Evolutionary conservation across 1,140 invertebrate genomes (phyloP).

Genomic region (Neoseiulus cucumeris): DNA sequence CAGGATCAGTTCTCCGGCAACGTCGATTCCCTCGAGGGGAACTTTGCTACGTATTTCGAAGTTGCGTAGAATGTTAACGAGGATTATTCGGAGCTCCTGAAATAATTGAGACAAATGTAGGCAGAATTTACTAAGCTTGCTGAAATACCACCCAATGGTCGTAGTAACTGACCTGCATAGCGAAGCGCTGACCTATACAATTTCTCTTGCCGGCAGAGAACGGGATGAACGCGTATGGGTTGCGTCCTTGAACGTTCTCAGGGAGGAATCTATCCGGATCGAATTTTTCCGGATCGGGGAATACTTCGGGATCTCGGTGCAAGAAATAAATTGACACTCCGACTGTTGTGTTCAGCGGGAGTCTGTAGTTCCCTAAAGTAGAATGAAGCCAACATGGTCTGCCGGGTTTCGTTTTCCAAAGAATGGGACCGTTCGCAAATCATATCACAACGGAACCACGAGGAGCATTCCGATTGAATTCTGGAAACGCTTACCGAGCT

Average conservation of each 20-base stretch:
- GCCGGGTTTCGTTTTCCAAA: too few relatives aligned
- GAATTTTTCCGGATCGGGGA: conserved; percentile 48
- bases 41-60: not conserved
- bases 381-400: too few relatives aligned
- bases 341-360: conserved; percentile 28
- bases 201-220: conserved; percentile 46
- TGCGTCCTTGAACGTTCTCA: conserved; percentile 27
- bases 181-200: conserved; percentile 26
- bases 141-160: not conserved
- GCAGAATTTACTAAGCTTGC: not conserved
- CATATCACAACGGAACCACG: not conserved
- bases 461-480: conserved; percentile 1
- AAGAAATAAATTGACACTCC: conserved; percentile 24
- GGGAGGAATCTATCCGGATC: conserved; percentile 33
- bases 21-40: not conserved
- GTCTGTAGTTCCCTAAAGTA: conserved; percentile 29
- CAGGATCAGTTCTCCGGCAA: not conserved
- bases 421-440: not conserved
- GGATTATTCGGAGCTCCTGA: not conserved
- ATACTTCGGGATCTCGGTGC: conserved; percentile 46
- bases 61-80: not conserved
- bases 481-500: conserved; percentile 30
- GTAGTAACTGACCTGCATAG: not conserved
- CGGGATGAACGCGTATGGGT: conserved; percentile 58
- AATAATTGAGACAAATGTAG: not conserved